Conservation (phyloP, 1,140 invertebrate species). For the Aphelinus atriplicis region DNA sequence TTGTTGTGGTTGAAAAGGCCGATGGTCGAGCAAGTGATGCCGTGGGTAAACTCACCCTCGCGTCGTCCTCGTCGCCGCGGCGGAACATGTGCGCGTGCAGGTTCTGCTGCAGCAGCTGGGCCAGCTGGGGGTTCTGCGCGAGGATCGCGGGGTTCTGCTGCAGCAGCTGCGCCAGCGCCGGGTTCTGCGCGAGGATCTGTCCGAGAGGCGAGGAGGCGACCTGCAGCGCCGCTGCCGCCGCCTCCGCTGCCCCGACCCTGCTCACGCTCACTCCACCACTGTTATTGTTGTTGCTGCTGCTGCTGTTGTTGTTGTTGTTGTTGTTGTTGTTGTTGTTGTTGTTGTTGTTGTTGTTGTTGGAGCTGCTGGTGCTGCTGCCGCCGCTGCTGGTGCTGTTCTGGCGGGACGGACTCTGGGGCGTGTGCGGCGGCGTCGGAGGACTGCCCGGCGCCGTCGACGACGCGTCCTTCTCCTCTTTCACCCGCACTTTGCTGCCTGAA, state of each 20-base stretch:
- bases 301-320: no score
- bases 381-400: conserved; percentile 52
- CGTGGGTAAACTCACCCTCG: conserved; percentile 60
- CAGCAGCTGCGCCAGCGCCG: conserved; percentile 59
- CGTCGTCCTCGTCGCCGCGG: conserved; percentile 57
- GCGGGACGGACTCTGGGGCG: conserved; percentile 61
- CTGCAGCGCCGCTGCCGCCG: conserved; percentile 41
- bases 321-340: conserved; percentile 33
- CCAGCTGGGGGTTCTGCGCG: conserved; percentile 60
- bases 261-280: conserved; percentile 29
- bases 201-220: conserved; percentile 53
- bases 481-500: conserved; percentile 58
- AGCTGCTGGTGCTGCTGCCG: conserved; percentile 38
- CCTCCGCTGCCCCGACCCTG: conserved; percentile 33
- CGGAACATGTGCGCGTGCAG: conserved; percentile 61
- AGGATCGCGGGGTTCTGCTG: conserved; percentile 62
- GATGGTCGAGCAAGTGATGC: no score
- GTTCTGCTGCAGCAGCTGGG: conserved; percentile 62
- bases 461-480: conserved; percentile 62
- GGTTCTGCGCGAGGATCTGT: conserved; percentile 61
- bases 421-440: conserved; percentile 64
- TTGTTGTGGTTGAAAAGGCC: no score
- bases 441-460: conserved; percentile 63
- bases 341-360: conserved; percentile 35
- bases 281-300: conserved; percentile 25